Evolutionary conservation across 1,140 invertebrate species (phyloP).

Genomic region (Anadara kagoshimensis): DNA sequence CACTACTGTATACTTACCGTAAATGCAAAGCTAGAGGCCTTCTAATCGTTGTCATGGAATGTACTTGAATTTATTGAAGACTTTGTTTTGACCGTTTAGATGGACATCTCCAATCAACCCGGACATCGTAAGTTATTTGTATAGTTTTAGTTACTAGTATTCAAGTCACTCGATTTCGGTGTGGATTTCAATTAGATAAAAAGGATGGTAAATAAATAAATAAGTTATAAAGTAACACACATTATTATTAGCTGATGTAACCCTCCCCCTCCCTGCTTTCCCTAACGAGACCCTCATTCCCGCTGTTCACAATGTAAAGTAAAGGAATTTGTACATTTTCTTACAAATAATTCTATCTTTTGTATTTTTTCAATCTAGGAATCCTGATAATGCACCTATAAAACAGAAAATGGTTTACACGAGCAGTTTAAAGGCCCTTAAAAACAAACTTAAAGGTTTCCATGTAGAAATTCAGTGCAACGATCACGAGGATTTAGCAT

Average conservation of each 20-base stretch:
- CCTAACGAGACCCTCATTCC: too few species aligned
- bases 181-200: background rate
- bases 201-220: too few species aligned
- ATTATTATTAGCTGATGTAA: background rate
- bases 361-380: slow-evolving; percentile 73
- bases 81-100: too few species aligned
- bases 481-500: slow-evolving; percentile 69
- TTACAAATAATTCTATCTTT: background rate
- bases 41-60: too few species aligned
- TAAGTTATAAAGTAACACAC: background rate
- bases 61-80: too few species aligned
- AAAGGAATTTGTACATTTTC: background rate
- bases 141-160: too few species aligned
- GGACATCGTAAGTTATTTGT: too few species aligned
- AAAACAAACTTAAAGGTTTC: slow-evolving; percentile 95
- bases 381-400: slow-evolving; percentile 96
- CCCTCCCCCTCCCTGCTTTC: background rate
- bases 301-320: background rate
- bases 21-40: too few species aligned
- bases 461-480: slow-evolving; percentile 94
- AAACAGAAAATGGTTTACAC: slow-evolving; percentile 99
- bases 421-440: slow-evolving; percentile 95
- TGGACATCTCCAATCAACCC: too few species aligned
- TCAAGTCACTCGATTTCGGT: background rate
- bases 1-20: too few species aligned